Evolutionary conservation across 2,113 vertebrate genomes (phyloP).

Genomic region (Zeus faber): DNA sequence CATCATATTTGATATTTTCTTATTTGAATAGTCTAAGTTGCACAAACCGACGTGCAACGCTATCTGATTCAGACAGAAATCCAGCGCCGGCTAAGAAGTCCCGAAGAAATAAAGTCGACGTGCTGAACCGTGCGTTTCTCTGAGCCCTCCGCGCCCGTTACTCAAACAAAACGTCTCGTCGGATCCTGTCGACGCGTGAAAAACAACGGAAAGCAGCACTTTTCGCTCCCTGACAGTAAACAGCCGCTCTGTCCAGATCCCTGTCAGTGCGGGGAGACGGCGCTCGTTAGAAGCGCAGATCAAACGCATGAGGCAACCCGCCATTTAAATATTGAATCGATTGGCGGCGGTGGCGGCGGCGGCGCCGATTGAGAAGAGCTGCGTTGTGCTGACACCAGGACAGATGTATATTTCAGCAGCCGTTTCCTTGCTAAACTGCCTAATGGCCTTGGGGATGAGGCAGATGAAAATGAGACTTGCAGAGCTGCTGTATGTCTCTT

Average conservation of each 20-base stretch:
- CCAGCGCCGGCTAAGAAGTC: slow-evolving; percentile 56
- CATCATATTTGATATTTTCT: no score
- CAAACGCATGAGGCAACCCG: slow-evolving; percentile 59
- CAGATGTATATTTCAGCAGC: slow-evolving; percentile 75
- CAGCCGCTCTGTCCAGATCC: slow-evolving; percentile 54
- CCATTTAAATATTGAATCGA: slow-evolving; percentile 71
- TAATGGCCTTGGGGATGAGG: slow-evolving; percentile 59
- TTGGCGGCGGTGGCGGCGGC: slow-evolving; percentile 24
- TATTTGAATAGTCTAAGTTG: no score
- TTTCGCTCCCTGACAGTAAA: slow-evolving; percentile 59
- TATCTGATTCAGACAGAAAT: slow-evolving; percentile 53
- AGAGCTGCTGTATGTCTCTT: slow-evolving; percentile 48
- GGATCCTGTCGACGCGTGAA: slow-evolving; percentile 53
- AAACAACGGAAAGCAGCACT: slow-evolving; percentile 50
- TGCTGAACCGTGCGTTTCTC: slow-evolving; percentile 38
- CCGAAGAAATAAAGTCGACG: slow-evolving; percentile 53
- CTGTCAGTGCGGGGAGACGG: slow-evolving; percentile 58
- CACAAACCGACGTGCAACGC: no score
- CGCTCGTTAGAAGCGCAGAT: slow-evolving; percentile 66
- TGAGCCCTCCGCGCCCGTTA: slow-evolving; percentile 31
- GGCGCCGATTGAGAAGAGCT: slow-evolving; percentile 43
- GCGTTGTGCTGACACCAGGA: slow-evolving; percentile 61
- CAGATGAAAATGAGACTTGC: slow-evolving; percentile 62
- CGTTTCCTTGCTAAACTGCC: slow-evolving; percentile 70
- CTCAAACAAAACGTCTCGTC: slow-evolving; percentile 57